Evolutionary conservation across 2,797 vertebrate species (phyloP).

Genomic region (Mus spretus): DNA sequence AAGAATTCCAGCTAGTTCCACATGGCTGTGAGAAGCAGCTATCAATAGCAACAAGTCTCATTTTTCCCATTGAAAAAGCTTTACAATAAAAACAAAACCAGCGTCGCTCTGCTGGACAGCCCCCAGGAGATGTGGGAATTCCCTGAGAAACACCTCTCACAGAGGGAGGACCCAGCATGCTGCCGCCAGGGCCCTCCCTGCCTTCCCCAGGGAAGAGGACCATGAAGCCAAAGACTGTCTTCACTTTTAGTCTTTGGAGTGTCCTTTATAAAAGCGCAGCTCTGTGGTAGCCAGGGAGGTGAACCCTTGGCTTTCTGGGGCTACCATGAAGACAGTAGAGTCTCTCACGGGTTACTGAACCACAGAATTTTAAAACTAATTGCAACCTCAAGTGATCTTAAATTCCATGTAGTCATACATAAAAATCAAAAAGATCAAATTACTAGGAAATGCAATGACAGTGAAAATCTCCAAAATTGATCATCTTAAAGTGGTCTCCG

Average conservation of each 20-base stretch:
- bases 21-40: conserved; percentile 67
- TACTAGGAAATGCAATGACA: neutral
- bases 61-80: conserved; percentile 77
- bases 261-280: neutral
- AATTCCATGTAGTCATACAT: neutral
- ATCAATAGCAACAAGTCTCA: conserved; percentile 67
- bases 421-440: conserved; percentile 24
- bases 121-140: conserved; percentile 78
- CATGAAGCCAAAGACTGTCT: neutral
- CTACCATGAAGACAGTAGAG: neutral
- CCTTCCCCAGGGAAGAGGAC: neutral
- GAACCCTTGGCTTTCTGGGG: neutral
- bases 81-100: conserved; percentile 79
- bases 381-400: neutral
- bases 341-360: neutral
- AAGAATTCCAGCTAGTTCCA: conserved; percentile 77
- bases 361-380: neutral
- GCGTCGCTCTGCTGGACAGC: neutral
- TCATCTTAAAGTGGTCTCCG: neutral
- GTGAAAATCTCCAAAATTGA: conserved; percentile 31
- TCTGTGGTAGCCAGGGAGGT: neutral
- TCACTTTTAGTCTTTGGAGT: neutral
- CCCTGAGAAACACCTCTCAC: conserved; percentile 75
- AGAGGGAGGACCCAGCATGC: neutral
- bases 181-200: neutral